These are phyloP conservation scores for Phoenicopterus ruber DNA, from an alignment of 2,113 vertebrate genomes.

Conservation along the genomic window DNA sequence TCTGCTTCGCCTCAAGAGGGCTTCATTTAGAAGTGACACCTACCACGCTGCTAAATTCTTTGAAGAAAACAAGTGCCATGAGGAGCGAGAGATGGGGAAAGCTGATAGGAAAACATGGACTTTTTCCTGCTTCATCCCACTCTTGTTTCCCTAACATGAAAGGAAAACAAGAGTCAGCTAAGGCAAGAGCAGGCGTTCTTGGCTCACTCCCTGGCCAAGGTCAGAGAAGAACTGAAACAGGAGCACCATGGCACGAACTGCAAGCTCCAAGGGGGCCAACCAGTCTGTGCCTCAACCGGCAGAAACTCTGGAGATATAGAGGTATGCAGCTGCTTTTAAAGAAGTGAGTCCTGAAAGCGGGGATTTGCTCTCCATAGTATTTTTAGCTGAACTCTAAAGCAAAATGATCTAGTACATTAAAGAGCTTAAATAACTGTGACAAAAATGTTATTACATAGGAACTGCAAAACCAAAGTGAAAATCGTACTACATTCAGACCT, in stretches of 20 bases:
- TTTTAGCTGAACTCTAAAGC: not conserved
- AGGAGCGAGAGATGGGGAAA: not conserved
- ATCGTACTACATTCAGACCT: not conserved
- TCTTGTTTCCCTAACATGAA: not conserved
- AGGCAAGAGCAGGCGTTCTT: not conserved
- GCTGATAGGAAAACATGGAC: not conserved
- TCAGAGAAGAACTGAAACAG: not conserved
- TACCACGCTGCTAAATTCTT: not conserved
- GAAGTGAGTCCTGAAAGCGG: not conserved
- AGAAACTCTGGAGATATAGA: not conserved
- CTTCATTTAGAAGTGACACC: not conserved
- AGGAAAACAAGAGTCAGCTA: not conserved
- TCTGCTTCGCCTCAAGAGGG: no score
- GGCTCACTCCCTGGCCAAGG: not conserved
- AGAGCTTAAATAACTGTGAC: not conserved
- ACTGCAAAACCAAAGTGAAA: not conserved
- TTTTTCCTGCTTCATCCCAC: not conserved
- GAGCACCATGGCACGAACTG: not conserved
- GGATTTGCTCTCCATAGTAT: not conserved
- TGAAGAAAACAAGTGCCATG: not conserved
- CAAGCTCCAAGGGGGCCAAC: not conserved
- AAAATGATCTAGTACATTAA: not conserved
- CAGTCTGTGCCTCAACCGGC: not conserved
- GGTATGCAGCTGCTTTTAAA: not conserved
- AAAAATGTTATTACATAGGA: not conserved